Evolutionary conservation across 2,113 vertebrate species (phyloP).

Genomic region (Antigone vipio): DNA sequence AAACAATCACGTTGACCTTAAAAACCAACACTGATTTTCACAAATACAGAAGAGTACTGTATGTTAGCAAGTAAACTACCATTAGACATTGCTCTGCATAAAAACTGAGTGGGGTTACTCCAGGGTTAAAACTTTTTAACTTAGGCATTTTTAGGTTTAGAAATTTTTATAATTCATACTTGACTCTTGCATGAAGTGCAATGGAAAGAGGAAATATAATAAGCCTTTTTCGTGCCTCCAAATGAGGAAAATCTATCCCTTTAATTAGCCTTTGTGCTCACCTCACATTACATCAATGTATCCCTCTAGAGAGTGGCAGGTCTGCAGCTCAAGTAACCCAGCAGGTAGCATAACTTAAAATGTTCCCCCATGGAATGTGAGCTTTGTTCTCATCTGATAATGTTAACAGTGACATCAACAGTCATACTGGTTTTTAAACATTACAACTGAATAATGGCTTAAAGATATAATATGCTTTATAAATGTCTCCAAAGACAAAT

Average conservation of each 20-base stretch:
- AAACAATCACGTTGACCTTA: not conserved
- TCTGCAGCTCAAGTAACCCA: not conserved
- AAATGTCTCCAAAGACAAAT: not conserved
- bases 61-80: not conserved
- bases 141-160: not conserved
- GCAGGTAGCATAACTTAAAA: not conserved
- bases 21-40: not conserved
- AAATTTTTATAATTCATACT: not conserved
- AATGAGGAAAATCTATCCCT: not conserved
- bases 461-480: not conserved
- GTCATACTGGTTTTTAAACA: not conserved
- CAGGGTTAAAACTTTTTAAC: not conserved
- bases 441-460: not conserved
- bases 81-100: not conserved
- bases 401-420: not conserved
- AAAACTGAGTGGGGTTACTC: not conserved
- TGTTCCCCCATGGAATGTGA: not conserved
- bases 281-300: not conserved
- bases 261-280: not conserved
- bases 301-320: not conserved
- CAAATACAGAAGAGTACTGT: not conserved
- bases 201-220: not conserved
- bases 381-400: not conserved
- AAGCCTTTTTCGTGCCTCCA: not conserved
- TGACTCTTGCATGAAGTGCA: not conserved